Base-by-base conservation (phyloP, 2,113 vertebrate species). In the Plecturocebus donacophilus region DNA sequence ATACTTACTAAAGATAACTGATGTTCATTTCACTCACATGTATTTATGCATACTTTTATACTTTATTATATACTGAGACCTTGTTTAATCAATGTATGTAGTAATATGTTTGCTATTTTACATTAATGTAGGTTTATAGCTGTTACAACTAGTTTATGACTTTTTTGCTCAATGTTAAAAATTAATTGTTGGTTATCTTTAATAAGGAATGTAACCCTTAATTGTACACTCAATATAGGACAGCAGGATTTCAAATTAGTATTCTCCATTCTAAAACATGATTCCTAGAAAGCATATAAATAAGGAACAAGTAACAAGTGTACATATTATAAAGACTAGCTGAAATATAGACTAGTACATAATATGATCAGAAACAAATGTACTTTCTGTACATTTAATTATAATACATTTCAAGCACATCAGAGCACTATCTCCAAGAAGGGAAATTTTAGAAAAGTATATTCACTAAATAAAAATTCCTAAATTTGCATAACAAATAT, bases 401-500 rank as follows among this genome's bases (percentile, higher is more conserved):
- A 77, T 89, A 79, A 84, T 54, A 84, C 27, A 81, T 68, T 81
- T 81, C 68, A 87, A 96, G 89, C 19, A 94, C 17, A 70, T 54
- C 30, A 94, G 49, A 82, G 27, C 30, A 97, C 25, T 49, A 84
- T 30, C 30, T 96, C 49, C 23, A 96, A 90, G 47, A 35, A 70
- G 25, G 64, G 17, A 35, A 9, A 91, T 77, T 77, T 92, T 91
- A 35, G 77, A 93, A 97, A 97, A 96, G 94, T 20, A 82, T 70
- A 92, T 77, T 76, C 68, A 91, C 12, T 20, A 27, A 97, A 96
- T 96, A 77, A 98, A 96, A 30, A 93, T 77, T 92, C 80, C 96
- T 61, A 77, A 94, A 61, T 95, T 73, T 92, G 30, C 4, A 88
- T 52, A 90, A 96, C 95, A 97, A 91, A n/a, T 27, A 97, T 11